Conservation (phyloP, 2,113 vertebrate genomes). For the Colius striatus region DNA sequence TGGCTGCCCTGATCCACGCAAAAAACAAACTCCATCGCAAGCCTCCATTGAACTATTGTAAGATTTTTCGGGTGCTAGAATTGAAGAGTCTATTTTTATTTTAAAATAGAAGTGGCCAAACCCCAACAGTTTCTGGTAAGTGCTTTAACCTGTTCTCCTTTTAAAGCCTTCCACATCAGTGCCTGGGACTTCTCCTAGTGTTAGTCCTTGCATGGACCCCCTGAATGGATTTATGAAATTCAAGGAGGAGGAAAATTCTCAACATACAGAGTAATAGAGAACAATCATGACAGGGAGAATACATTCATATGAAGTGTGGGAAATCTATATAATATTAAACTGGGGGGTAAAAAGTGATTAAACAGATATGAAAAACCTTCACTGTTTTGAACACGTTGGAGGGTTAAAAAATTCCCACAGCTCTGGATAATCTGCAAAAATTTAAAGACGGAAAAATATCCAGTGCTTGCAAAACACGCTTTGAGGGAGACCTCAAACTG, state of each 20-base stretch:
- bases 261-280: neutral
- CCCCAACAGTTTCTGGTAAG: neutral
- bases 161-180: neutral
- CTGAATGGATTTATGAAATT: neutral
- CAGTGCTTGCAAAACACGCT: neutral
- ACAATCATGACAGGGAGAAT: neutral
- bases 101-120: neutral
- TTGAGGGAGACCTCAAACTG: too few species aligned
- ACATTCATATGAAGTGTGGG: neutral
- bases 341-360: neutral
- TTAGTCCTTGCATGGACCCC: neutral
- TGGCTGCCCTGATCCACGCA: accelerated
- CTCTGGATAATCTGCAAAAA: neutral
- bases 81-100: neutral
- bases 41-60: neutral
- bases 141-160: neutral
- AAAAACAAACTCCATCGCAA: neutral
- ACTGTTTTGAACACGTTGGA: neutral
- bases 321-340: neutral
- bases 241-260: neutral
- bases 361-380: neutral
- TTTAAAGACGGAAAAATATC: neutral
- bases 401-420: neutral
- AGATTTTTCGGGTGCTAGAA: neutral
- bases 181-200: neutral